Base-by-base conservation (phyloP, 2,113 vertebrate genomes). In the Sclerurus mexicanus region DNA sequence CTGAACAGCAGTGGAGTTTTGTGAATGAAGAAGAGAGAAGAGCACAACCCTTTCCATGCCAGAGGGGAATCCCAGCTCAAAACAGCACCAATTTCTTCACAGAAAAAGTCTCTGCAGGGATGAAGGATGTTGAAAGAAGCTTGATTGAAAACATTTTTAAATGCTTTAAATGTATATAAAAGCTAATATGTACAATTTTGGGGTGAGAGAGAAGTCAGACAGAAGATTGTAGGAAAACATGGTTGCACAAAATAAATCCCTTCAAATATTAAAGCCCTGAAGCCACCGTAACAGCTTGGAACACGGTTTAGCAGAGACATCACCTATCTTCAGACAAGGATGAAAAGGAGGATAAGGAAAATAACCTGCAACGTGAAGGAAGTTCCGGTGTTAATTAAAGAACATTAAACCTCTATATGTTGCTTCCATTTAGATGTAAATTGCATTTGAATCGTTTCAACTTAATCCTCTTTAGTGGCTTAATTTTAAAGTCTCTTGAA, bases 171-270 rank as follows among this genome's bases (percentile, higher is more conserved):
- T 13, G 2, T 22, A 47, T 1, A 2, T 10, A 10, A 62, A 40
- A 62, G 37, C 10, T 39, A 40, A 7, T 14, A 37, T n/a, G n/a
- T n/a, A n/a, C n/a, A n/a, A n/a, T n/a, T n/a, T n/a, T n/a, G n/a
- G n/a, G n/a, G n/a, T n/a, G n/a, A n/a, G n/a, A n/a, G n/a, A n/a
- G n/a, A 63, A 28, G 28, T 42, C 14, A 24, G n/a, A 17, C 8
- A 2, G 12, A 50, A 52, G 9, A 46, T 33, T 75, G 67, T 30
- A 46, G 44, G 25, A 12, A 25, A 6, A 0, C 2, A 19, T 3
- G 2, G 22, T 25, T 0, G 0, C 20, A 30, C 3, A 9, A 5
- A 7, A 37, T 10, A 20, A 76, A 58, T 66, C n/a, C 7, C 20
- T 21, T 35, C 18, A 66, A 62, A 66, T 5, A 17, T 2, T 28